These are phyloP conservation scores for Bactericera cockerelli DNA, from an alignment of 1,140 invertebrate genomes.

Conservation along the genomic window DNA sequence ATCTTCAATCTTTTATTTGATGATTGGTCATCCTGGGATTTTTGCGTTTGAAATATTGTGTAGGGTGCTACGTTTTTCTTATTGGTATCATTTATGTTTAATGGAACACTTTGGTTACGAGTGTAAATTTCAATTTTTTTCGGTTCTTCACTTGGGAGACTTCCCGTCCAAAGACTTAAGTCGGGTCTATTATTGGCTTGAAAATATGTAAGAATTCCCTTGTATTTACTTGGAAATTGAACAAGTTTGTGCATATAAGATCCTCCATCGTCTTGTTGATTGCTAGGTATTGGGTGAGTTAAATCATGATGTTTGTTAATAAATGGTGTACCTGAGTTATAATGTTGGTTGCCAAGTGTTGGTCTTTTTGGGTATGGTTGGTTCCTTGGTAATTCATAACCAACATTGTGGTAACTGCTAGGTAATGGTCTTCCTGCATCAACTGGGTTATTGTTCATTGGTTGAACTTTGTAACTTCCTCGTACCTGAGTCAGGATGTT, in stretches of 20 bases:
- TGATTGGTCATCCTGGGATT: neutral
- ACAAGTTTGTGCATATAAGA: neutral
- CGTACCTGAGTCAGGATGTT: neutral
- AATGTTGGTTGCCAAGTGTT: too few species aligned
- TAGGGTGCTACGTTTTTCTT: neutral
- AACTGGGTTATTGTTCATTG: too few species aligned
- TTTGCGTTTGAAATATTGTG: neutral
- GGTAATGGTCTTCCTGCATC: too few species aligned
- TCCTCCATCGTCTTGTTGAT: neutral
- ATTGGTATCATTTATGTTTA: neutral
- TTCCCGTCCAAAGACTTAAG: slow-evolving; percentile 27
- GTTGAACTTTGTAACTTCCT: too few species aligned
- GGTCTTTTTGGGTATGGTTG: too few species aligned
- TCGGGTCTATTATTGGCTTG: neutral
- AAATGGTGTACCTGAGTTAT: too few species aligned
- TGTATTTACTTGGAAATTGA: neutral
- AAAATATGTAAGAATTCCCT: slow-evolving; percentile 1
- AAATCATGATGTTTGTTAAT: too few species aligned
- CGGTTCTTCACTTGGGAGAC: slow-evolving; percentile 36
- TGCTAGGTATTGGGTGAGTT: neutral
- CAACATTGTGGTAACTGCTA: too few species aligned
- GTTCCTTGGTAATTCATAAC: too few species aligned
- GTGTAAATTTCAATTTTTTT: slow-evolving; percentile 23
- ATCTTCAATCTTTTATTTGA: neutral
- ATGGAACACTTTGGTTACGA: neutral